Percentiles rank a stretch among this genome's conserved stretches.
These are phyloP conservation scores for sheep (Ovis aries) DNA, from an alignment of 2,113 vertebrate genomes.

Conservation along the genomic window DNA sequence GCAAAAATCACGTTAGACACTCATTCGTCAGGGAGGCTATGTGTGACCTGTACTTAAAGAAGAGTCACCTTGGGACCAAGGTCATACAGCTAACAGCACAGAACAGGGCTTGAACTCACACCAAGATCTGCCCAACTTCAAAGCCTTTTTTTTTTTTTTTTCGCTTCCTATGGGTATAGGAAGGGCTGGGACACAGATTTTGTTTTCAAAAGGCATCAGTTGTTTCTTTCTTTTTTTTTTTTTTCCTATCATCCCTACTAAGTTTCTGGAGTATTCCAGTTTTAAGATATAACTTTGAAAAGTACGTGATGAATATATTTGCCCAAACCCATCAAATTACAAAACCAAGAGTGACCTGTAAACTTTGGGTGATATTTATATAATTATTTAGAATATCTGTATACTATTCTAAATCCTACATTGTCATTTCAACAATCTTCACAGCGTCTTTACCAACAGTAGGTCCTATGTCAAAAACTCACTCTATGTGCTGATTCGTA, in stretches of 20 bases:
- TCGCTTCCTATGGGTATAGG: too few relatives aligned
- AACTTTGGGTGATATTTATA: background rate
- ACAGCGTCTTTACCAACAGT: background rate
- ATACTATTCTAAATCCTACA: background rate
- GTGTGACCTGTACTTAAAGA: background rate
- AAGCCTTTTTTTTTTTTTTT: background rate
- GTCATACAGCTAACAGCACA: background rate
- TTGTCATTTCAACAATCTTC: background rate
- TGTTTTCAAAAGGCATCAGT: background rate
- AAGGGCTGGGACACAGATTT: background rate
- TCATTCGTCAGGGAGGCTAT: background rate
- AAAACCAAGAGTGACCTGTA: background rate
- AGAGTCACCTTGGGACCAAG: background rate
- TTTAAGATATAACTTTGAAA: background rate
- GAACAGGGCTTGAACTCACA: background rate
- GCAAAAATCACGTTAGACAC: background rate
- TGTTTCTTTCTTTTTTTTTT: background rate
- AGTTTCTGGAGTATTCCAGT: background rate
- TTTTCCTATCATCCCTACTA: background rate
- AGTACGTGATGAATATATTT: background rate
- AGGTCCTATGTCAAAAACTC: background rate
- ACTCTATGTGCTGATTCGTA: background rate
- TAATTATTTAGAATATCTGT: background rate
- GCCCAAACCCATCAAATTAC: background rate
- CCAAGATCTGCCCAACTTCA: background rate